A percentile compares a stretch with the other conserved stretches of the same genome.
These are phyloP conservation scores for Actias luna DNA, from an alignment of 2,888 invertebrate species.

Conservation along the genomic window DNA sequence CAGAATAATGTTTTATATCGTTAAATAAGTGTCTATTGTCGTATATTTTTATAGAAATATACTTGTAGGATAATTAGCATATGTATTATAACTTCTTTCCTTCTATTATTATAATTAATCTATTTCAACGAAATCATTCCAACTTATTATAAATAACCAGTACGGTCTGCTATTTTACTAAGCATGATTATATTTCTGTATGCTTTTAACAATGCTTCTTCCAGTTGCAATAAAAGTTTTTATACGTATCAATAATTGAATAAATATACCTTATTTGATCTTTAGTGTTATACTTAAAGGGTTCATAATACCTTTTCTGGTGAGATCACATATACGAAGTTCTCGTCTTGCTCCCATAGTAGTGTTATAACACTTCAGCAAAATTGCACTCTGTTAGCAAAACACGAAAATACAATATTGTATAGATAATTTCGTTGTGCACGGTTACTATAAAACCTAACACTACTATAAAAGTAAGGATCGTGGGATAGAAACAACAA, in stretches of 20 bases:
- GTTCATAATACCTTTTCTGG: constrained; percentile 15
- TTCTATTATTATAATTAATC: neutral
- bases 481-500: constrained; percentile 18
- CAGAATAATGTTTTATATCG: neutral
- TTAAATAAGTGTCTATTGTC: neutral
- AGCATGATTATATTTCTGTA: neutral
- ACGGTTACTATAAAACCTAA: constrained; percentile 3
- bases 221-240: neutral
- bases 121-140: neutral
- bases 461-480: constrained; percentile 2
- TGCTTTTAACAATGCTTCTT: neutral
- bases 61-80: neutral
- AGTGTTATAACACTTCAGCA: neutral
- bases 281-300: neutral
- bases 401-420: neutral
- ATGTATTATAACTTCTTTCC: neutral
- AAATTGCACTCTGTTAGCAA: neutral
- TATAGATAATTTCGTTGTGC: neutral
- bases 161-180: neutral
- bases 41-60: neutral
- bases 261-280: constrained; percentile 13
- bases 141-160: neutral
- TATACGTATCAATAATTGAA: constrained; percentile 5
- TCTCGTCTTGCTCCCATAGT: neutral
- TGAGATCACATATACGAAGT: constrained; percentile 3